Percentiles rank a stretch among this genome's conserved stretches.
Conservation (phyloP, 2,113 vertebrate species). For the Emydocephalus ijimae region DNA sequence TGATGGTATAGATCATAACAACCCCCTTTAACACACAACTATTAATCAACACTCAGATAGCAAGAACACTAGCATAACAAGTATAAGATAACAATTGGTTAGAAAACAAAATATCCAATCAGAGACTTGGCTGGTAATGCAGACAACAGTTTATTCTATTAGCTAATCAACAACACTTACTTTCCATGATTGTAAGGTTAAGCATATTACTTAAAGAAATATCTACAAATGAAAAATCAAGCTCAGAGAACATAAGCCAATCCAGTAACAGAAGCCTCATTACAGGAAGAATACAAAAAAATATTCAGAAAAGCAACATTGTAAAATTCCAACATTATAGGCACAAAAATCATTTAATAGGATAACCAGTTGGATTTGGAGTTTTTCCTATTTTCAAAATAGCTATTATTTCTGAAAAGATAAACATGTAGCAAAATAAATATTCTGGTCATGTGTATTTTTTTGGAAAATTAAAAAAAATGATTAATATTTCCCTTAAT, state of each 20-base stretch:
- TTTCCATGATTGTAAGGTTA: background rate
- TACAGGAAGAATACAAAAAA: background rate
- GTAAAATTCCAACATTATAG: background rate
- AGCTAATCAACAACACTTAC: background rate
- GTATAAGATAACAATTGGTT: background rate
- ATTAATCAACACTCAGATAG: background rate
- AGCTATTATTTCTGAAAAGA: background rate
- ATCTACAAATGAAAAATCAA: background rate
- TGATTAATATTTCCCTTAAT: background rate
- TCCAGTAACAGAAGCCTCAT: background rate
- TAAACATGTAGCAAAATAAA: background rate
- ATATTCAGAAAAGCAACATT: background rate
- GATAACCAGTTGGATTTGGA: background rate
- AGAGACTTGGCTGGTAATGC: background rate
- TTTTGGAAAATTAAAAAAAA: background rate
- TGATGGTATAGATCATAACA: background rate
- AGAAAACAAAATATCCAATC: background rate
- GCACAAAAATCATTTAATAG: background rate
- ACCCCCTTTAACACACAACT: background rate
- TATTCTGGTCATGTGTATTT: background rate
- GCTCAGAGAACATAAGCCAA: background rate
- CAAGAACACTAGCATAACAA: background rate
- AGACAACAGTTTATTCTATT: background rate
- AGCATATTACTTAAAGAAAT: background rate
- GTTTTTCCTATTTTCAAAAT: background rate